Percentiles rank a stretch among this genome's conserved stretches.
Conservation (phyloP, 2,797 vertebrate species). For the Petrocephalus schoutedeni region DNA sequence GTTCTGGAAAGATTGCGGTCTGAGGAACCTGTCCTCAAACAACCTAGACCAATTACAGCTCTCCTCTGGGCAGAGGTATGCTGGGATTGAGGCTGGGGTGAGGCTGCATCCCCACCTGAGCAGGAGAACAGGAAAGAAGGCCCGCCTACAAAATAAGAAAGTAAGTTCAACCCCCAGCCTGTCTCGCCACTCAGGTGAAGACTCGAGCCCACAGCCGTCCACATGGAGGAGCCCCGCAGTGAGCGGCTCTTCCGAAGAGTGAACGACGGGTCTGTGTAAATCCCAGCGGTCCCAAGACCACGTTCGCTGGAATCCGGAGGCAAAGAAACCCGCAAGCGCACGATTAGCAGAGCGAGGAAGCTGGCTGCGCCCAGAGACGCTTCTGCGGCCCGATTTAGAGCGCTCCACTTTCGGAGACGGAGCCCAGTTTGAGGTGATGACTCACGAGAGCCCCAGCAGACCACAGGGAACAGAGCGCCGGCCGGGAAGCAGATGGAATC, state of each 20-base stretch:
- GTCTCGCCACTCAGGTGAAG: neutral
- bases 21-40: neutral
- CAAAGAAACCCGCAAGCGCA: neutral
- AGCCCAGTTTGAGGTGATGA: neutral
- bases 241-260: neutral
- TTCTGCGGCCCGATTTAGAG: neutral
- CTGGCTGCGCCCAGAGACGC: neutral
- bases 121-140: neutral
- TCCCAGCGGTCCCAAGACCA: neutral
- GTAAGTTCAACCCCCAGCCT: neutral
- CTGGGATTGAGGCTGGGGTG: neutral
- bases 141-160: neutral
- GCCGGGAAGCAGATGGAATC: neutral
- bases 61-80: neutral
- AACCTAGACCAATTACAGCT: neutral
- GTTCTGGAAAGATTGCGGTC: neutral
- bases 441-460: neutral
- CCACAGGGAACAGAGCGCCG: neutral
- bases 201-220: neutral
- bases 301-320: neutral
- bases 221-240: neutral
- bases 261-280: neutral
- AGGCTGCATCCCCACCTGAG: neutral
- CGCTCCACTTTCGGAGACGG: neutral
- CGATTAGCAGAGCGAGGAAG: neutral